Evolutionary conservation across 2,797 vertebrate genomes (phyloP).

Genomic region (Rhabdomys pumilio): DNA sequence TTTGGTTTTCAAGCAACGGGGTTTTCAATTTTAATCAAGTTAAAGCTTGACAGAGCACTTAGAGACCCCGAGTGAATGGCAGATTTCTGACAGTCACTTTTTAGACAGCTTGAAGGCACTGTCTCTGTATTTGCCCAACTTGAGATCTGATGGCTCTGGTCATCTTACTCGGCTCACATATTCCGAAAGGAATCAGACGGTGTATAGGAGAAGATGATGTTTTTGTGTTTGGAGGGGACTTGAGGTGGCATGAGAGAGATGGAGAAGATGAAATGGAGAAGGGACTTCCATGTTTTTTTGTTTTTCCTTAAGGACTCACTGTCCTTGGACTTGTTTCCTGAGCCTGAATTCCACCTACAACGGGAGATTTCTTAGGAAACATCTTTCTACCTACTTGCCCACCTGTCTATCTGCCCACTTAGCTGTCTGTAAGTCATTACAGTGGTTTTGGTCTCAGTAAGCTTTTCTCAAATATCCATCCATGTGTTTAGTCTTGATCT

Average conservation of each 20-base stretch:
- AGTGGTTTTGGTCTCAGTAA: background rate
- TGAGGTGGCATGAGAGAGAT: background rate
- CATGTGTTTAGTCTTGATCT: background rate
- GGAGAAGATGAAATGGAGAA: background rate
- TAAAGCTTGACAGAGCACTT: constrained; percentile 87
- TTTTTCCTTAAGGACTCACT: background rate
- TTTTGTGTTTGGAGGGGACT: background rate
- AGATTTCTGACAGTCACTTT: constrained; percentile 86
- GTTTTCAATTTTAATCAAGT: constrained; percentile 89
- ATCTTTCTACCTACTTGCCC: background rate
- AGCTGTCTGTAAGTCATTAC: background rate
- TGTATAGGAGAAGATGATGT: background rate
- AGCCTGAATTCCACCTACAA: background rate
- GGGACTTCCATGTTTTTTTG: background rate
- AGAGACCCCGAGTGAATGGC: constrained; percentile 85
- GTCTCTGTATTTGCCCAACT: constrained; percentile 81
- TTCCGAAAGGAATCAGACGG: constrained; percentile 12
- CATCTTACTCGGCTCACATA: constrained; percentile 64
- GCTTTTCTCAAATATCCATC: background rate
- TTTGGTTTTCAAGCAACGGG: constrained; percentile 85
- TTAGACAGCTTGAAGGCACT: constrained; percentile 80
- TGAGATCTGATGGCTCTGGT: constrained; percentile 61
- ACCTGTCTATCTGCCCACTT: background rate
- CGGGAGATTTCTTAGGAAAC: constrained; percentile 1
- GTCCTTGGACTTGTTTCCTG: constrained; percentile 8